A percentile compares a stretch with the other conserved stretches of the same genome.
These are phyloP conservation scores for Orthosia cruda DNA, from an alignment of 2,888 invertebrate genomes.

Conservation along the genomic window DNA sequence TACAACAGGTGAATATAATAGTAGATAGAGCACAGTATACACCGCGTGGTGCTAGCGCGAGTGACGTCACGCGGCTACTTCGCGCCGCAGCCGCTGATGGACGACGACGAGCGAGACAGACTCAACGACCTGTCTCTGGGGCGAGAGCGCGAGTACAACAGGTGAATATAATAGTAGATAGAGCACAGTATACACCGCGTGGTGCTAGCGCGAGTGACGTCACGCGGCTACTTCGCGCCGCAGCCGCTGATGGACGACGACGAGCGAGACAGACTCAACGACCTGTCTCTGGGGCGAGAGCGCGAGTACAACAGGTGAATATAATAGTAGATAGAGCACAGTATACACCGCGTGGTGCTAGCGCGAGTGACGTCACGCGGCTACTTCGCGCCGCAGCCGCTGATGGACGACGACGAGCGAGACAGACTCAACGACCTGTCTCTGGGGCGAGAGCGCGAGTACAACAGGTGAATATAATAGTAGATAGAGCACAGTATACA, in stretches of 20 bases:
- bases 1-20: no score
- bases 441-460: slow-evolving; percentile 89
- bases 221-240: slow-evolving; percentile 82
- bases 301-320: slow-evolving; percentile 90
- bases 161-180: no score
- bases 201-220: slow-evolving; percentile 90
- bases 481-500: slow-evolving; percentile 94
- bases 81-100: slow-evolving; percentile 73
- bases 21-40: slow-evolving; percentile 93
- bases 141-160: slow-evolving; percentile 90
- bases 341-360: slow-evolving; percentile 93
- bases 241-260: slow-evolving; percentile 88
- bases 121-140: slow-evolving; percentile 91
- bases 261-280: slow-evolving; percentile 93
- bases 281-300: slow-evolving; percentile 89
- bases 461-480: no score
- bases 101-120: slow-evolving; percentile 93
- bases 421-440: slow-evolving; percentile 92
- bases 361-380: slow-evolving; percentile 86
- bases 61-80: slow-evolving; percentile 83
- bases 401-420: slow-evolving; percentile 92
- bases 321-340: no score
- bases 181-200: slow-evolving; percentile 94
- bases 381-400: slow-evolving; percentile 75
- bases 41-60: slow-evolving; percentile 93